Evolutionary conservation across 2,113 vertebrate genomes (phyloP), one percentile per base, ranked within the genome.

Genomic region (Dicentrarchus labrax): DNA sequence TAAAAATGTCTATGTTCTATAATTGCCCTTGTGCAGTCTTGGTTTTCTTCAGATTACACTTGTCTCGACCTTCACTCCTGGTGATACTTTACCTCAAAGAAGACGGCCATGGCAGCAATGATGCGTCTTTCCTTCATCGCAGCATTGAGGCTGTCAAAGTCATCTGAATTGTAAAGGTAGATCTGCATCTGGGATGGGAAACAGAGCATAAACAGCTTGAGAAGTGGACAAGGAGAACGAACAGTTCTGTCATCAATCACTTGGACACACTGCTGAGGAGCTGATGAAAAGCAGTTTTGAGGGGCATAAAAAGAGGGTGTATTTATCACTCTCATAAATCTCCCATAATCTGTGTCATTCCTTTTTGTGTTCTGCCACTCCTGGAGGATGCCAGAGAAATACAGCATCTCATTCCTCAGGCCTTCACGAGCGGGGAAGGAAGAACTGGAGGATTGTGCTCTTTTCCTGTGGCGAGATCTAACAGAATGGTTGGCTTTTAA

Each of bases 91-190:
- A 99, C 98, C 96, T 99, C 97, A 93, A 99, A 98, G 95, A 99
- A 99, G 86, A 99, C 92, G 0, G 97, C 96, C 97, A 99, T 97
- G 84, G 97, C 97, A 85, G 97, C 97, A 4, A 99, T 96, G 89
- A 97, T 95, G 89, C 98, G 97, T 94, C 97, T 97, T 89, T 99
- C 97, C 88, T 97, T 96, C 92, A 99, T 96, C 67, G 98, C 97
- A 6, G 95, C 95, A 76, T 95, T 95, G 92, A 99, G 97, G 94
- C 97, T 99, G 96, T 99, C 98, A 95, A 98, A 99, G 94, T 99
- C 98, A 85, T 99, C 98, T 2, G 98, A 96, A 94, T 99, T 99
- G 94, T 99, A 99, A 94, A 99, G 98, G 96, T 98, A 99, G 95
- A 99, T 98, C 96, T 99, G 98, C 98, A 99, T 99, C 98, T 99